Evolutionary conservation across 2,797 vertebrate species (phyloP), one percentile per base, ranked within the genome.

Genomic region (Arremon aurantiirostris): DNA sequence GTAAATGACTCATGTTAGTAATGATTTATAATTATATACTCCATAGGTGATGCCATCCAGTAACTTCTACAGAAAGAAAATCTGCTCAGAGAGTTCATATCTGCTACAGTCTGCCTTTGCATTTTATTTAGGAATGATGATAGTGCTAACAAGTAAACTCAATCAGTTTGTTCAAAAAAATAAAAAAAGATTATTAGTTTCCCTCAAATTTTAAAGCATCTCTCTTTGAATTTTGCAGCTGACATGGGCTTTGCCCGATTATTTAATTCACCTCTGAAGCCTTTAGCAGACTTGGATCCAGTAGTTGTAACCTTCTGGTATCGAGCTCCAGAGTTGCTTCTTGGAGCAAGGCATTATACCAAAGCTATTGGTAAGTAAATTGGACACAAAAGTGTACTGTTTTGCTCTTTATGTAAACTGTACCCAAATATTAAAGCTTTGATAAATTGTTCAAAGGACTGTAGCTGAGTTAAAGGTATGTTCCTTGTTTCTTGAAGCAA

Each of bases 251-350:
- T 99, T 98, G 99, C 99, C 97, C 99, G 99, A 75, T 98, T 99
- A 97, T 99, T 99, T 99, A 99, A 99, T 98, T 99, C 99, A 98
- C 99, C 99, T 97, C 98, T 99, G 98, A 99, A 99, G 99, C 99
- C 99, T 99, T 99, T 99, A 99, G 99, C 99, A 96, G 99, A 99
- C 98, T 98, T 99, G 96, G 99, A 99, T 98, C 99, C 99, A 88
- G 99, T 99, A 98, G 99, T 99, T 95, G 99, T 99, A 97, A 99
- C 99, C 28, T 99, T 99, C 98, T 99, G 99, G 99, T 99, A 99
- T 98, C 98, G 99, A 98, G 99, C 99, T 97, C 99, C 99, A 95
- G 99, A 99, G 97, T 98, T 99, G 69, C 98, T 99, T 96, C 99
- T 99, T 89, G 99, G 99, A 96, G 99, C 99, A 96, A 98, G 99